These are phyloP conservation scores for Cheilosia vernalis DNA, from an alignment of 2,888 invertebrate genomes.

Conservation along the genomic window DNA sequence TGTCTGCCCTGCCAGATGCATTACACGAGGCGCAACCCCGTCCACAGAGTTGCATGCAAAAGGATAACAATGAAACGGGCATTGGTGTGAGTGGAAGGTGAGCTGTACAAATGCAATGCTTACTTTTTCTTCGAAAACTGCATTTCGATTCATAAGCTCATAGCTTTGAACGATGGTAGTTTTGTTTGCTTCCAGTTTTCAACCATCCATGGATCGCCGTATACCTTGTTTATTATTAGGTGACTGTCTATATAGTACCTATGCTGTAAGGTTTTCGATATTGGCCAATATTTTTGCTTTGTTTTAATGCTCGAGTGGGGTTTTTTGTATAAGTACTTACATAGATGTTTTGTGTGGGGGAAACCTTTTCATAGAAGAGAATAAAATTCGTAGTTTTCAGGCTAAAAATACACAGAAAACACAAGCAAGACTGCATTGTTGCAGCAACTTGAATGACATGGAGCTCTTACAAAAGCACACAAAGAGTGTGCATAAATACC, in stretches of 20 bases:
- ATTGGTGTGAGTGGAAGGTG: not conserved
- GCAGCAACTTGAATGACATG: constrained; percentile 40
- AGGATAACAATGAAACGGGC: constrained; percentile 52
- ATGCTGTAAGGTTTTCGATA: constrained; percentile 61
- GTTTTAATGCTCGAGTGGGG: not conserved
- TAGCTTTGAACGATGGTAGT: constrained; percentile 27
- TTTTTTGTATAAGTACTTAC: not conserved
- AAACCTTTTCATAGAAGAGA: constrained; percentile 43
- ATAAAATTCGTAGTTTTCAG: constrained; percentile 20
- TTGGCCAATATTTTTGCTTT: constrained; percentile 40
- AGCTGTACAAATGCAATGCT: constrained; percentile 37
- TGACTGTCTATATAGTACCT: too few relatives aligned
- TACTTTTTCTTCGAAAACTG: constrained; percentile 56
- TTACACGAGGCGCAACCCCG: not conserved
- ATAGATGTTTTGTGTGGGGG: not conserved
- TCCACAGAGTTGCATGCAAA: constrained; percentile 6
- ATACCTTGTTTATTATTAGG: constrained; percentile 10
- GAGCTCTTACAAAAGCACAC: not conserved
- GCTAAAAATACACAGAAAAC: constrained; percentile 10
- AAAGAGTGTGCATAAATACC: not conserved
- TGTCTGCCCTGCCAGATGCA: constrained; percentile 30
- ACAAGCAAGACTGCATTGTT: constrained; percentile 31
- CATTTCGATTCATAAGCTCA: constrained; percentile 61
- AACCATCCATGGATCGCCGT: constrained; percentile 46
- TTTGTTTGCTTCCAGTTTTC: too few relatives aligned